phyloP scores from a whole-genome alignment of 1,140 invertebrate genomes.

The Drosophila fuyamai region DNA sequence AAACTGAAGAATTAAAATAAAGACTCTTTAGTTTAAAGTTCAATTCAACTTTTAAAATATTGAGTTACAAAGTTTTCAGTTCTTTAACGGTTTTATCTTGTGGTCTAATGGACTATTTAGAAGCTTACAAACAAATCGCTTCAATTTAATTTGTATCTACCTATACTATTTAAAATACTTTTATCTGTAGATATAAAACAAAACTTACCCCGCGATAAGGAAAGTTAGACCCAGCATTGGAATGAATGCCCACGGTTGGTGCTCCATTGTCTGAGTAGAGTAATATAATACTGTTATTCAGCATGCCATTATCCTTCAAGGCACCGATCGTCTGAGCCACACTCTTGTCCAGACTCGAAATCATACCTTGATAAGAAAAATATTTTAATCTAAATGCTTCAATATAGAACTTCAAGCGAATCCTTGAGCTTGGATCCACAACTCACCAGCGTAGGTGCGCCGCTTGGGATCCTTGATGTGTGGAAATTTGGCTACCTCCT shows the following conservation, averaged over 20 bases:
- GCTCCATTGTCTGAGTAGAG: constrained; percentile 93
- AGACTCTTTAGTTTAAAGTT: too few relatives aligned
- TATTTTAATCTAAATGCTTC: neutral
- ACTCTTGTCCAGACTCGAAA: constrained; percentile 93
- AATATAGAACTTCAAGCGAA: too few relatives aligned
- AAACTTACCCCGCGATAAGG: constrained; percentile 91
- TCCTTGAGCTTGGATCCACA: neutral
- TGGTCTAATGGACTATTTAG: too few relatives aligned
- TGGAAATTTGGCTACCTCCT: constrained; percentile 89
- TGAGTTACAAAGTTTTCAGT: too few relatives aligned
- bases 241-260: constrained; percentile 89
- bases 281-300: constrained; percentile 90
- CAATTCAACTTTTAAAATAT: too few relatives aligned
- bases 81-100: too few relatives aligned
- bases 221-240: constrained; percentile 94
- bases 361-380: constrained; percentile 87
- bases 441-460: constrained; percentile 91
- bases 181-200: too few relatives aligned
- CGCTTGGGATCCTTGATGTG: constrained; percentile 91
- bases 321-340: constrained; percentile 91
- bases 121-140: too few relatives aligned
- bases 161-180: too few relatives aligned
- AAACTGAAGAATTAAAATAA: too few relatives aligned
- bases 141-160: too few relatives aligned
- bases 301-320: constrained; percentile 88